Evolutionary conservation across 2,797 vertebrate species (phyloP), one percentile per base, ranked within the genome.

Genomic region (Helicolenus hilgendorfi): DNA sequence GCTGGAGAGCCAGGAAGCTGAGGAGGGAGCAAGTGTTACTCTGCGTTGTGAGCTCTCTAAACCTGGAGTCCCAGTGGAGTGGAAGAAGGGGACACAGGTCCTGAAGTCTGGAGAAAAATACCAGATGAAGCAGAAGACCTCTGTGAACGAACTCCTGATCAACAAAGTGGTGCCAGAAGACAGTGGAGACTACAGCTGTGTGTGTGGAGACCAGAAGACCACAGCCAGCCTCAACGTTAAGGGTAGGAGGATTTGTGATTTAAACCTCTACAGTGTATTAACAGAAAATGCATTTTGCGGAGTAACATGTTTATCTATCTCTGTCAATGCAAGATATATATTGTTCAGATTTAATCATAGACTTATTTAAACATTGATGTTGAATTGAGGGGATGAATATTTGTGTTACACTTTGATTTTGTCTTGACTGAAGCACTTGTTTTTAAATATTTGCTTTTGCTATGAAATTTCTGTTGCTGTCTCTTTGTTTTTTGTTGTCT

Each of bases 161-260:
- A 89, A 65, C 11, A 86, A 91, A 38, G 83, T 89, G 69, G 5
- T 79, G 90, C 87, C 92, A 79, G 95, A 94, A 68, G 97, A 98
- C 72, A 87, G 93, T 86, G 97, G 96, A 75, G 82, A 96, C 41
- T 98, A 98, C 89, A 96, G 89, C 2, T 98, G 98, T 83, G 53
- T 95, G 71, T 97, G 95, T 87, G 96, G 96, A 85, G 95, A 97
- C 8, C 89, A 94, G 75, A 89, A 96, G 90, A 97, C 96, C 4
- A 90, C 92, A 4, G 95, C 97, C 2, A 68, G 81, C 22, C 59
- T 97, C 81, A 94, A 63, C 1, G 55, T 90, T 14, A 85, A 79
- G 71, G 89, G 89, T 89, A 89, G 41, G 81, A 68, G 1, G 68
- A 41, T 68, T 68, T 45, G 6, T 68, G 13, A 83, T 83, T 74